Evolutionary conservation across 2,113 vertebrate species (phyloP), one percentile per base, ranked within the genome.

Genomic region (Phainopepla nitens): DNA sequence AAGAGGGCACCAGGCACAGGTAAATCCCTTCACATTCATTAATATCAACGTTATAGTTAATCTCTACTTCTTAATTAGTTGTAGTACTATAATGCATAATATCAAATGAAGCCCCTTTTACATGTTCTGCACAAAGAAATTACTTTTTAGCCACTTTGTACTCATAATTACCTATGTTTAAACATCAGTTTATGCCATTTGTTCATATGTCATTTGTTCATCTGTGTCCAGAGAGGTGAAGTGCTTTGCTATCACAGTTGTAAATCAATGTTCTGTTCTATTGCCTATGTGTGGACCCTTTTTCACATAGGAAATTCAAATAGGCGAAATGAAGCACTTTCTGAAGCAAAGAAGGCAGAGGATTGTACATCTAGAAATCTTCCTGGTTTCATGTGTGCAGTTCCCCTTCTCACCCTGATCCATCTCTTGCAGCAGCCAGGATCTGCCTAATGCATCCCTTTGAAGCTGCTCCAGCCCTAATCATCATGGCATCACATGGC

Each of bases 401-500:
- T 27, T 82, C 18, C 24, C 61, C 14, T 35, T 58, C 42, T 64
- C 35, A 18, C 53, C 16, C 23, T 25, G 13, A 41, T 47, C 41
- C 29, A 45, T 13, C 22, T 57, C 15, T 47, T 73, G 42, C 22
- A 45, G 58, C n/a, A 77, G 9, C 3, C 50, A 70, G 19, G 16
- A 44, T 39, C 44, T 82, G 29, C 28, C 27, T 45, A 11, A 7
- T 45, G 13, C 28, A 44, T 8, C 3, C 8, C 16, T 27, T 72
- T 86, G 9, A 13, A 15, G 5, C 21, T 69, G 22, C n/a, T 82
- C n/a, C 44, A 64, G 27, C 36, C 16, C 33, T 71, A 17, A 42
- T 27, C 22, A 21, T 42, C n/a, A 18, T 1, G 6, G 19, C 36
- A 50, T 9, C 5, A 19, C 44, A 56, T 1, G 0, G 27, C 1